These are phyloP conservation scores for Tupaia tana DNA, from an alignment of 2,113 vertebrate genomes.

Conservation along the genomic window DNA sequence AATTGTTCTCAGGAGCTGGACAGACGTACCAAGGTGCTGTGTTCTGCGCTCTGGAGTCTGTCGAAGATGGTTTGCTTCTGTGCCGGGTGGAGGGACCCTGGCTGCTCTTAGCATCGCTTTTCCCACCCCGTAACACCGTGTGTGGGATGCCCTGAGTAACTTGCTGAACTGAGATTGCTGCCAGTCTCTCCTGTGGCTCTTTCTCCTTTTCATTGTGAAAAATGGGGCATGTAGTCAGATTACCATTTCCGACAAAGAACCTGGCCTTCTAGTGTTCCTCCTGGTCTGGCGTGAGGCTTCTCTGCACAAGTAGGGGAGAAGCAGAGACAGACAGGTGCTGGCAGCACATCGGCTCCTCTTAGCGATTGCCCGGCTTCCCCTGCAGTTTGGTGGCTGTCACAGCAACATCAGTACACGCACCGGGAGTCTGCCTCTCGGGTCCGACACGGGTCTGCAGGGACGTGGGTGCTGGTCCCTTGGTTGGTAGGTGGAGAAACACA, in stretches of 20 bases:
- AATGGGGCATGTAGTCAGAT: too few species aligned
- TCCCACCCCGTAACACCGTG: too few species aligned
- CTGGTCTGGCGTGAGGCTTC: not conserved
- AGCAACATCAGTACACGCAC: not conserved
- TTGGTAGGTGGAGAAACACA: not conserved
- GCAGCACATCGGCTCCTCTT: not conserved
- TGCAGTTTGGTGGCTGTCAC: not conserved
- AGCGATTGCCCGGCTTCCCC: not conserved
- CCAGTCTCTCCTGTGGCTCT: not conserved
- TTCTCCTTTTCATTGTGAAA: not conserved
- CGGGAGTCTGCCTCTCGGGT: not conserved
- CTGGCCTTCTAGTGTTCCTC: not conserved
- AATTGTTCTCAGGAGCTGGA: not conserved
- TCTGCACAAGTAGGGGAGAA: not conserved
- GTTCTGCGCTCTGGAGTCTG: not conserved
- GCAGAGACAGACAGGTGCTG: not conserved
- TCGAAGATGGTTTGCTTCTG: too few species aligned
- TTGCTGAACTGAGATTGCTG: not conserved
- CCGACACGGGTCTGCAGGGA: not conserved
- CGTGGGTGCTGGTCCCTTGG: not conserved
- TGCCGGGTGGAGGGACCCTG: too few species aligned
- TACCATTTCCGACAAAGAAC: not conserved
- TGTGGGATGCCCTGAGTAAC: too few species aligned
- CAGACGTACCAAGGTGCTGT: rapidly evolving
- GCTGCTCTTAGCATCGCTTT: rapidly evolving